Base-by-base conservation (phyloP, 1,140 invertebrate species). In the Drosophila oshimai region DNA sequence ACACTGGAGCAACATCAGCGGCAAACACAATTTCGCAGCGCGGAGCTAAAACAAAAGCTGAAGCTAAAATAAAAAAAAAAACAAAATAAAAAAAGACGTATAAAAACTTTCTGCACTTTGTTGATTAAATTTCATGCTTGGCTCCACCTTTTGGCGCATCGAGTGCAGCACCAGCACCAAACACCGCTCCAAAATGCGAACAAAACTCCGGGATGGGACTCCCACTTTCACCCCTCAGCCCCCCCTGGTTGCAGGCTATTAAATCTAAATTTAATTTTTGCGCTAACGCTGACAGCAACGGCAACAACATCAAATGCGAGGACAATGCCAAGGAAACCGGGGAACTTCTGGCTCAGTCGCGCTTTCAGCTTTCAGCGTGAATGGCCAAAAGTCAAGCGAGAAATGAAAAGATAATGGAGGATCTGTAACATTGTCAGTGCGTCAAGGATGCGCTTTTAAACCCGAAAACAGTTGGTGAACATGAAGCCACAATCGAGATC, bases 71-170 rank as follows among this genome's bases (percentile, higher is more conserved):
- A 45, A 26, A 31, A 24, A 29, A 17, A 13, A 29, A 34, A 62
- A 57, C 31, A 49, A 69, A 65, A 67, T 34, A 67, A 53, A 83
- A n/a, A n/a, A n/a, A n/a, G n/a, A n/a, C n/a, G n/a, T n/a, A 62
- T 74, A 81, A 84, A 86, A 80, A 46, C 44, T 67, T 67, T 75
- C 61, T 84, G 79, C 79, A 84, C 79, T 84, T 84, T 84, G 70
- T 86, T 84, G 79, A 84, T 84, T 84, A 84, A 86, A 84, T 84
- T 84, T 84, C 75, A 75, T 80, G 65, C 74, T 84, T 73, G 54
- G 76, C 79, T 74, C 80, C 70, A 79, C 53, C 74, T 78, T 74
- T 73, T 72, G 69, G 57, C 41, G 57, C 67, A 73, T 37, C 54
- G 50, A 58, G 49, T 55, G 67, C 68, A 57, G 47, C 33, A 15